These are phyloP conservation scores for Callitettix versicolor DNA, from an alignment of 1,140 invertebrate species.

Conservation along the genomic window DNA sequence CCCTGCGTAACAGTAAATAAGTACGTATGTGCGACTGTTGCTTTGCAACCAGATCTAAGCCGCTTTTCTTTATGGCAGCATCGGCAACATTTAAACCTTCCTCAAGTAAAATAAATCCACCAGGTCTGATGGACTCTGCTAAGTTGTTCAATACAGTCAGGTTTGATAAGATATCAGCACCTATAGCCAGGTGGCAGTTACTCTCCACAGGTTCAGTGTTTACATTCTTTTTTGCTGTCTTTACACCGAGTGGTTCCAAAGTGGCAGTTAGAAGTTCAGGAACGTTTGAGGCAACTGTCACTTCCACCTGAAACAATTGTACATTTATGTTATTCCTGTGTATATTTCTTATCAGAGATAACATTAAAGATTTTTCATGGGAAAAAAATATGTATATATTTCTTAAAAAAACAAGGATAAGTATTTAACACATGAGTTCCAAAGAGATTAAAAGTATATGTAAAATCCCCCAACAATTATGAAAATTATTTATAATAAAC, in stretches of 20 bases:
- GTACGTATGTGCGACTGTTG: slow-evolving; percentile 44
- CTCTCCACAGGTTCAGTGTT: slow-evolving; percentile 39
- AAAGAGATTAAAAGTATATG: too few species aligned
- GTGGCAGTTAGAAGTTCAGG: slow-evolving; percentile 35
- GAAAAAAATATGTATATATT: too few species aligned
- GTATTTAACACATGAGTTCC: too few species aligned
- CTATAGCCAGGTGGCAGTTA: slow-evolving; percentile 54
- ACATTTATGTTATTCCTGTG: too few species aligned
- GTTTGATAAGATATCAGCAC: slow-evolving; percentile 41
- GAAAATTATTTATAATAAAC: too few species aligned
- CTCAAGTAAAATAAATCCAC: slow-evolving; percentile 68
- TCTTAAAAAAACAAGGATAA: too few species aligned
- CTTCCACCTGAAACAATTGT: slow-evolving; percentile 31
- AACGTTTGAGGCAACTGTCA: slow-evolving; percentile 29
- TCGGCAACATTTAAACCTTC: slow-evolving; percentile 49
- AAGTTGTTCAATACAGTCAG: slow-evolving; percentile 42
- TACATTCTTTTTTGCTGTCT: slow-evolving; percentile 43
- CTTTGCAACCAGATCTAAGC: slow-evolving; percentile 41
- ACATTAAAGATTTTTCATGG: too few species aligned
- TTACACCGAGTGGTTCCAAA: slow-evolving; percentile 43
- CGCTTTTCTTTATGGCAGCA: slow-evolving; percentile 34
- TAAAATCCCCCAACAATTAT: too few species aligned
- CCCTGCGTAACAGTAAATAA: slow-evolving; percentile 47
- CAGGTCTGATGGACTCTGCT: slow-evolving; percentile 47
- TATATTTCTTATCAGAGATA: too few species aligned